Conservation (phyloP, 2,888 invertebrate species). For the Xestia sexstrigata region DNA sequence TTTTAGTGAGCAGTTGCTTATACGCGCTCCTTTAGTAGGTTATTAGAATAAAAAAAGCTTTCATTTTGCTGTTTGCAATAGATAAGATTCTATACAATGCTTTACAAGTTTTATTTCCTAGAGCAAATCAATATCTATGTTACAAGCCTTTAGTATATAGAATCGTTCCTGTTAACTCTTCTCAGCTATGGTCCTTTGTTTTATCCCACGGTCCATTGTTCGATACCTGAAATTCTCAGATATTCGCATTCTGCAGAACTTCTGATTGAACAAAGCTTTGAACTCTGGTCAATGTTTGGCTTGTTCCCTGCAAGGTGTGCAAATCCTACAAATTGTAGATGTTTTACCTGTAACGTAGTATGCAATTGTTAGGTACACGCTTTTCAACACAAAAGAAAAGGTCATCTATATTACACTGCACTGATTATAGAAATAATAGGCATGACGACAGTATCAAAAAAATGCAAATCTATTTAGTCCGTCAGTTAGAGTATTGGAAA, state of each 20-base stretch:
- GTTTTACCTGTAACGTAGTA: not conserved
- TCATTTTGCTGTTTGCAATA: not conserved
- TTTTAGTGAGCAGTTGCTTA: not conserved
- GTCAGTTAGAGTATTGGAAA: too few relatives aligned
- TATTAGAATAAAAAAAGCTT: not conserved
- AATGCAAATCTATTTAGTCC: too few relatives aligned
- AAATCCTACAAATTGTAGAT: not conserved
- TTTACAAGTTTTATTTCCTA: not conserved
- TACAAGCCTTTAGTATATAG: too few relatives aligned
- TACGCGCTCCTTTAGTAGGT: not conserved
- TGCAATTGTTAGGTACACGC: not conserved
- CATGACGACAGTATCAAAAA: too few relatives aligned
- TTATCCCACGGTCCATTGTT: not conserved
- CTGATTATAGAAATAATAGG: not conserved
- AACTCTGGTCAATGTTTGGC: conserved; percentile 32
- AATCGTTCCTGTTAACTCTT: not conserved
- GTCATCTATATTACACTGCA: not conserved
- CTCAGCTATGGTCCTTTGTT: not conserved
- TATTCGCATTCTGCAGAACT: not conserved
- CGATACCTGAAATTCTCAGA: conserved; percentile 1
- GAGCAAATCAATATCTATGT: not conserved
- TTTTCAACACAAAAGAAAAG: not conserved
- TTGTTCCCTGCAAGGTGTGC: conserved; percentile 9
- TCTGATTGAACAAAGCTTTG: conserved; percentile 42
- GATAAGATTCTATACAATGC: not conserved